Evolutionary conservation across 2,797 vertebrate genomes (phyloP), one percentile per base, ranked within the genome.

Genomic region (Lophius americanus): DNA sequence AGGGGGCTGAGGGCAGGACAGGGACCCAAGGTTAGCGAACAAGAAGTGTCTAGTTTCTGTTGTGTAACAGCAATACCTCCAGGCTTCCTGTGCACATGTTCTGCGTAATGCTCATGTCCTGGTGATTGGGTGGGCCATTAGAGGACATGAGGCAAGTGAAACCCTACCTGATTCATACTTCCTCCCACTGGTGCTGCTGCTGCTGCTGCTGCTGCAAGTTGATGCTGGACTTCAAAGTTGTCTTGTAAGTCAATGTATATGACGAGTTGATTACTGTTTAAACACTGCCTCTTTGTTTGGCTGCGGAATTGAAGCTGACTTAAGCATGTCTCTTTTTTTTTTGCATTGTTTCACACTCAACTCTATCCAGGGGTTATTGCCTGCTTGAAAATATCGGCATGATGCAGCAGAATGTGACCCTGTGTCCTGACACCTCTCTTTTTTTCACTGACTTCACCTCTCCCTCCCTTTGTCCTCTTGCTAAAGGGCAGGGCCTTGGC

Each of bases 21-120:
- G 70, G 83, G 85, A 88, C 82, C 87, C 86, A 89, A 90, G 86
- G 89, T 91, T 90, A 89, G 88, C 51, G 86, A 88, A 88, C 87
- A 87, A 88, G 86, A 77, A 72, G n/a, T 89, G 92, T 93, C 87
- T 76, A 73, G 85, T 93, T 92, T 91, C 90, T 92, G 87, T 92
- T 91, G 85, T 92, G 90, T 91, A 88, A 92, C 81, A 74, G 82
- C 81, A 90, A 88, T 85, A 88, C 90, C 83, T 82, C 79, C 83
- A 86, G 42, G 85, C 84, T 91, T 91, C 88, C 86, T 92, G 86
- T 87, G 89, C 89, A 92, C 88, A 90, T 90, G 91, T 91, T 89
- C 79, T 78, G 78, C 86, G 79, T 82, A 85, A 84, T 64, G 79
- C 80, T 85, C 78, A 70, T 87, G 86, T 91, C 90, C 83, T 65